A percentile compares a stretch with the other conserved stretches of the same genome.
phyloP scores from a whole-genome alignment of 1,140 invertebrate genomes.

The Trichonephila inaurata region DNA sequence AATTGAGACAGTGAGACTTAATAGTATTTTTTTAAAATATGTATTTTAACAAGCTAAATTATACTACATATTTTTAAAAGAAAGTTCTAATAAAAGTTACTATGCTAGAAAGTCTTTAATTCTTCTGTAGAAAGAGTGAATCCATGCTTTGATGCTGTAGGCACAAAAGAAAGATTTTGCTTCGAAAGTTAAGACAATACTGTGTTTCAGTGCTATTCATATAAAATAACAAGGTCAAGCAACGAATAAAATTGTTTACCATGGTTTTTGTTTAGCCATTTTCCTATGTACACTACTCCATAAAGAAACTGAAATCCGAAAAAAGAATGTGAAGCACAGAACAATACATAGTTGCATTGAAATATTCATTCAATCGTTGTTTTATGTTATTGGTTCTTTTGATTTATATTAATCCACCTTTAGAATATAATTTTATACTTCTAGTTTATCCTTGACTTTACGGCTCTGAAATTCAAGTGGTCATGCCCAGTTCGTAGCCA shows the following conservation, averaged over 20 bases:
- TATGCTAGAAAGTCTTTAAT: too few species aligned
- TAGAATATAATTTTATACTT: neutral
- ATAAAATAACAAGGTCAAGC: neutral
- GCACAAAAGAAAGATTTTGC: neutral
- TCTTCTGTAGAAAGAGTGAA: too few species aligned
- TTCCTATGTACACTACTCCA: neutral
- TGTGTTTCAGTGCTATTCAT: neutral
- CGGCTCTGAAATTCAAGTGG: too few species aligned
- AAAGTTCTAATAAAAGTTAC: too few species aligned
- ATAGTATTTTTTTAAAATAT: too few species aligned
- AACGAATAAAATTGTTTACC: neutral
- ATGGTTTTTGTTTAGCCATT: neutral
- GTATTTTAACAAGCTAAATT: too few species aligned
- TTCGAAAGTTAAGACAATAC: neutral
- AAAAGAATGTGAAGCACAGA: neutral
- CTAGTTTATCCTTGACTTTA: too few species aligned
- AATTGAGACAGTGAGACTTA: too few species aligned
- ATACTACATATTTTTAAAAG: too few species aligned
- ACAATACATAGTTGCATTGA: neutral
- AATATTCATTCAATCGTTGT: neutral
- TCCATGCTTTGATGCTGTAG: too few species aligned
- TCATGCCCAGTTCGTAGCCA: too few species aligned
- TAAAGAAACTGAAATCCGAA: neutral
- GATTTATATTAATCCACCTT: neutral
- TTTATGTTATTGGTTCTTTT: neutral